These are phyloP conservation scores for Magallana nippona DNA, from an alignment of 2,888 invertebrate species.

Conservation along the genomic window DNA sequence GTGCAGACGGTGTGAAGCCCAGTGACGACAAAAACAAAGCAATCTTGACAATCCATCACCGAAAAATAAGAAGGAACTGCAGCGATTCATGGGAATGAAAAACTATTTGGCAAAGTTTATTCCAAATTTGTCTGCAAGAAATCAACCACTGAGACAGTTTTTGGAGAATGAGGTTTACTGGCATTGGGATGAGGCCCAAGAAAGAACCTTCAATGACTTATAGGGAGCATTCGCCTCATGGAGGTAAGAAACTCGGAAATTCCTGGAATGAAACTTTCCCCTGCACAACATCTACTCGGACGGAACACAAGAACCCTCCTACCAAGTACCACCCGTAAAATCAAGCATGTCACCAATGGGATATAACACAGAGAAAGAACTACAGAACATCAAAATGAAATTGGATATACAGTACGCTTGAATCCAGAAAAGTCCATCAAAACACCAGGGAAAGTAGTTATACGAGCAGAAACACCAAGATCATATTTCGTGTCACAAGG, in stretches of 20 bases:
- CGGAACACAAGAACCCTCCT: slow-evolving; percentile 45
- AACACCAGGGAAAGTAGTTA: too few relatives aligned
- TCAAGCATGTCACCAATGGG: slow-evolving; percentile 39
- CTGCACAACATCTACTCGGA: slow-evolving; percentile 51
- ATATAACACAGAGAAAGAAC: neutral
- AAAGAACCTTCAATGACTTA: too few relatives aligned
- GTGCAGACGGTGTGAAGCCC: slow-evolving; percentile 53
- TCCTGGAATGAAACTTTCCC: slow-evolving; percentile 45
- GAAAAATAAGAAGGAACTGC: slow-evolving; percentile 44
- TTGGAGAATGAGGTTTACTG: too few relatives aligned
- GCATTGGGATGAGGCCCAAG: too few relatives aligned
- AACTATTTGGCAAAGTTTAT: too few relatives aligned
- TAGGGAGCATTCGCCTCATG: slow-evolving; percentile 18
- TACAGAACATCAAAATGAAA: neutral
- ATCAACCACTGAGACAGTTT: too few relatives aligned
- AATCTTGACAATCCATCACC: slow-evolving; percentile 41
- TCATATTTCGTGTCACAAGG: neutral
- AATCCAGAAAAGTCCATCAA: neutral
- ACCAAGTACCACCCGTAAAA: slow-evolving; percentile 44
- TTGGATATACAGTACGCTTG: neutral
- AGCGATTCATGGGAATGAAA: slow-evolving; percentile 56
- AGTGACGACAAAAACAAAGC: slow-evolving; percentile 52
- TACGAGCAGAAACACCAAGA: neutral
- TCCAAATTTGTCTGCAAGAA: too few relatives aligned
- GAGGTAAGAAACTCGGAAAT: slow-evolving; percentile 52